Evolutionary conservation across 2,888 invertebrate species (phyloP), one percentile per base, ranked within the genome.

Genomic region (Papilio protenor): DNA sequence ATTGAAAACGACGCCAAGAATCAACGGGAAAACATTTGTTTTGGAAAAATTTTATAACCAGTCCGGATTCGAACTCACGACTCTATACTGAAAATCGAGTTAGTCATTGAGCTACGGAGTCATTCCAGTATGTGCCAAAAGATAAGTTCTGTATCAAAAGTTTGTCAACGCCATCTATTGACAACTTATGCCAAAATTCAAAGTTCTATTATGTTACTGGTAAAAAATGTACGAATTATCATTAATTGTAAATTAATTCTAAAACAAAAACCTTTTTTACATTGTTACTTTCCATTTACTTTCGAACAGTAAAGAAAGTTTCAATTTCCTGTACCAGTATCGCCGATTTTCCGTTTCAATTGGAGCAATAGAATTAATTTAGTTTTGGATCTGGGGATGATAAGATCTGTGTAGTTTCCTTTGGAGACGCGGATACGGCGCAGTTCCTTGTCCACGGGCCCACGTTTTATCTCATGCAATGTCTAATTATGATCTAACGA

Each of bases 1-100:
- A 72, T 73, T 75, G 83, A 84, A 83, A 77, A 80, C 86, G 87
- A 85, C 86, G 82, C 90, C 87, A 87, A 82, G 85, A 88, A 85
- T 83, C 79, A 79, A 83, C 83, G 83, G 91, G 94, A 92, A 82
- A 40, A 40, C 18, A 49, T 52, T 52, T 5, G 12, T 33, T 69
- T 14, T 1, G n/a, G 40, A 55, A 18, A 16, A 59, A 21, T 11
- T 23, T n/a, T 14, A 14, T 16, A 52, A 52, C 57, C 21, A 8
- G 16, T 16, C 2, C n/a, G 16, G 82, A 75, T 76, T 81, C 14
- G 84, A 84, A 83, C 83, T 66, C 12, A 70, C 75, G 77, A 11
- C 23, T n/a, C n/a, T 21, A 2, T 2, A 5, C 47, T 21, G 14
- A 8, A 5, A 6, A 5, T 16, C 14, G 70, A 5, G n/a, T 59